Conservation (phyloP, 2,113 vertebrate genomes). For the Apeltes quadracus region DNA sequence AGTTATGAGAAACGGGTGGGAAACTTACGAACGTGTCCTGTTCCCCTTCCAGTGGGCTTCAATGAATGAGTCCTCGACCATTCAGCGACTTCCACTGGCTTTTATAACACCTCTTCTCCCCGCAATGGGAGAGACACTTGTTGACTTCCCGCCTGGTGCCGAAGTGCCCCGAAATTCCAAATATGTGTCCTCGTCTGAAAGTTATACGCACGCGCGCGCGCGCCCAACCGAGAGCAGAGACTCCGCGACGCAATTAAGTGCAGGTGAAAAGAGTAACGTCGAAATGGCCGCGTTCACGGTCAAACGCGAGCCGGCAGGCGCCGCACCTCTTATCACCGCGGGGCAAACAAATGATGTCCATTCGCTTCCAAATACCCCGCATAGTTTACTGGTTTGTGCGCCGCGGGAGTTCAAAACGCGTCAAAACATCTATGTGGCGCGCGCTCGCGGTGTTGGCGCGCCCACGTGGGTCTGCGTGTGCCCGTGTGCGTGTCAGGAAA, state of each 20-base stretch:
- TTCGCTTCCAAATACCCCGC: constrained; percentile 54
- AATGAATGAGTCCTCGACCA: no score
- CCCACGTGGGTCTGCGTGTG: neutral
- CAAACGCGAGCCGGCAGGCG: constrained; percentile 61
- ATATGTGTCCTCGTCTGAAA: constrained; percentile 12
- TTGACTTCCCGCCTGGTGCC: constrained; percentile 25
- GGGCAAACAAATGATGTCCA: constrained; percentile 26
- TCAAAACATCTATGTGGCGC: constrained; percentile 44
- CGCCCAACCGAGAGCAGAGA: neutral
- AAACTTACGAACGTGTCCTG: neutral
- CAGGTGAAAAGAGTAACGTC: constrained; percentile 58
- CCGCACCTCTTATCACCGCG: constrained; percentile 64
- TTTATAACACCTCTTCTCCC: neutral
- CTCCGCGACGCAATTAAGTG: constrained; percentile 18
- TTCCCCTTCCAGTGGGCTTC: neutral
- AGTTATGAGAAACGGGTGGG: neutral
- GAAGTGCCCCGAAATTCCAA: constrained; percentile 24
- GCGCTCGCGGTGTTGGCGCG: constrained; percentile 11
- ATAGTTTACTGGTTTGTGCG: constrained; percentile 53
- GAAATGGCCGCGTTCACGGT: constrained; percentile 69
- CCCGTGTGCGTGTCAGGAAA: constrained; percentile 6
- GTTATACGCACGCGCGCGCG: constrained; percentile 25
- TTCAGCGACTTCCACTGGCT: neutral
- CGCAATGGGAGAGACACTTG: constrained; percentile 19
- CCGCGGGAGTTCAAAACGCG: constrained; percentile 23